These are phyloP conservation scores for Rousettus leschenaultii DNA, from an alignment of 2,113 vertebrate species.

Conservation along the genomic window DNA sequence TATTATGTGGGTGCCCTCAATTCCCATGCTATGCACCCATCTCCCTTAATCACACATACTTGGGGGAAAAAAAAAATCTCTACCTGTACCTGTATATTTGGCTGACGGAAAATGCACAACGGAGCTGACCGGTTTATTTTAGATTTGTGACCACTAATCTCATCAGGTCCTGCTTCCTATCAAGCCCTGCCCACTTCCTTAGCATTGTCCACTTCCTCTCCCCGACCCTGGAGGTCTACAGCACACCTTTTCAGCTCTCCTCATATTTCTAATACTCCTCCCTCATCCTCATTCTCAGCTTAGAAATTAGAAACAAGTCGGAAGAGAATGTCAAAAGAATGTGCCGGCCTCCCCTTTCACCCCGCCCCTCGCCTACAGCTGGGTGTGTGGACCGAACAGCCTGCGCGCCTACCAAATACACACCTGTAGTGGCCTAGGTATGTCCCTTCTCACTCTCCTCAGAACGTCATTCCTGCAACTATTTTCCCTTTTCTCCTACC, in stretches of 20 bases:
- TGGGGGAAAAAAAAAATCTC: background rate
- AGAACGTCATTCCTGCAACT: background rate
- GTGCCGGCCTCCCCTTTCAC: background rate
- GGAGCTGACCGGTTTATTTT: no score
- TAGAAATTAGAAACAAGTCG: background rate
- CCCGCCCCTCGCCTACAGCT: accelerated
- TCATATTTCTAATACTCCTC: background rate
- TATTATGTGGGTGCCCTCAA: background rate
- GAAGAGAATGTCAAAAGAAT: background rate
- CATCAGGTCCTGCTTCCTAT: background rate
- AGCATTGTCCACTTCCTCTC: background rate
- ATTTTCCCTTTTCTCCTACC: background rate
- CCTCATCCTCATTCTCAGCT: background rate
- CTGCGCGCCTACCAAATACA: background rate
- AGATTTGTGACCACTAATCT: background rate
- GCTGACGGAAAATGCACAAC: background rate
- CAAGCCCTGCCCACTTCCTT: background rate
- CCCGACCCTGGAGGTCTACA: background rate
- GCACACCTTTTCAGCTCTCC: background rate
- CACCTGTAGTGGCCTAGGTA: background rate
- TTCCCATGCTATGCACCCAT: background rate
- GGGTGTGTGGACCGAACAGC: accelerated
- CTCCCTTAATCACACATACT: background rate
- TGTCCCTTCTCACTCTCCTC: background rate
- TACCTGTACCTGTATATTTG: accelerated